phyloP scores from a whole-genome alignment of 1,140 invertebrate genomes.

The Drosophila bocqueti region DNA sequence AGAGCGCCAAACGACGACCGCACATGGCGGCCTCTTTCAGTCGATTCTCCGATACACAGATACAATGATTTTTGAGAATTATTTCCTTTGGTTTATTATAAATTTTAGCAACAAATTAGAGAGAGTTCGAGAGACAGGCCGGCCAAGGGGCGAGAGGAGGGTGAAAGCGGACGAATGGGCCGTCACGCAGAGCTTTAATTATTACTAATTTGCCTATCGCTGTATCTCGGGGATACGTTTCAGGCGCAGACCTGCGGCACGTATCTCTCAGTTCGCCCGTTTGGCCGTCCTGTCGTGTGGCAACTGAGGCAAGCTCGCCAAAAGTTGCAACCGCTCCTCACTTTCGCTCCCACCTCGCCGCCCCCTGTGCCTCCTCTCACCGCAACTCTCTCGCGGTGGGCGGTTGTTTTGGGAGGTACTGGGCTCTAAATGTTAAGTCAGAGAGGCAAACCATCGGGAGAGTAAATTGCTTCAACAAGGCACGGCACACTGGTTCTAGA shows the following conservation, averaged over 20 bases:
- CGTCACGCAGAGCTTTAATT: slow-evolving; percentile 65
- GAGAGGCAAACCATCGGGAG: slow-evolving; percentile 26
- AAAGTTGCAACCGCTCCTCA: slow-evolving; percentile 36
- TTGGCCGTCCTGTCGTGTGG: slow-evolving; percentile 72
- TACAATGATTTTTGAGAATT: slow-evolving; percentile 66
- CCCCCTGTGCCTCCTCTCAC: slow-evolving; percentile 5
- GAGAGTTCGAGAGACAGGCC: slow-evolving; percentile 12
- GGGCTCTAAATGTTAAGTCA: slow-evolving; percentile 10
- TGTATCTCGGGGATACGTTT: slow-evolving; percentile 46
- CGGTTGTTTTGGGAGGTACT: slow-evolving; percentile 36
- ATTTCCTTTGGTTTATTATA: slow-evolving; percentile 42
- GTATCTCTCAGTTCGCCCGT: slow-evolving; percentile 46
- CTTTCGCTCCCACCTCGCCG: slow-evolving; percentile 17
- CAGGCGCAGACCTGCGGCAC: slow-evolving; percentile 7
- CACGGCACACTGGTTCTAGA: slow-evolving; percentile 24
- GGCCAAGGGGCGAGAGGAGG: slow-evolving; percentile 9
- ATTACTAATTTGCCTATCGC: slow-evolving; percentile 48
- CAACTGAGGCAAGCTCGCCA: slow-evolving; percentile 63
- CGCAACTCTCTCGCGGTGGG: slow-evolving; percentile 22
- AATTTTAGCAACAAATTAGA: slow-evolving; percentile 55
- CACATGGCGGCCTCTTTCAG: slow-evolving; percentile 41
- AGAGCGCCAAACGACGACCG: slow-evolving; percentile 52
- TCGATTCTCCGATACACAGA: slow-evolving; percentile 67
- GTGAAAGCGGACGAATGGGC: slow-evolving; percentile 1
- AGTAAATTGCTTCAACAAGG: slow-evolving; percentile 6